These are phyloP conservation scores for Sepiola atlantica DNA, from an alignment of 2,888 invertebrate genomes.

Conservation along the genomic window DNA sequence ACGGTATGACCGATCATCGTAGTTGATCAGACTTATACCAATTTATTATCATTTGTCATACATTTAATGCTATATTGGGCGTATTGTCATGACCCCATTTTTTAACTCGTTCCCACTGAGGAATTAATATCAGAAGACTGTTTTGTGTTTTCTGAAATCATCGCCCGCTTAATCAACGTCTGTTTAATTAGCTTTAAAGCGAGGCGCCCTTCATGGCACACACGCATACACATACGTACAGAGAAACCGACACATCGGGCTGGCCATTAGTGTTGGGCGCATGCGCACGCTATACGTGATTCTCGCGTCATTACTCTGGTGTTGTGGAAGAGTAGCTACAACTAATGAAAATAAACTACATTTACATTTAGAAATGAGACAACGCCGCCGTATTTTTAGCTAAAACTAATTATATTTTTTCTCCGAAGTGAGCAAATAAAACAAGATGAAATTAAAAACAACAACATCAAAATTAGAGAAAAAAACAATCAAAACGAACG, in stretches of 20 bases:
- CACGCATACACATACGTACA: background rate
- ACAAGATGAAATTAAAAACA: background rate
- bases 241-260: too few species aligned
- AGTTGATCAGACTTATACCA: too few species aligned
- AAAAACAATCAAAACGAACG: background rate
- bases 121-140: background rate
- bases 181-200: background rate
- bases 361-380: background rate
- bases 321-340: background rate
- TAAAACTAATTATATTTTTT: too few species aligned
- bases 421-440: background rate
- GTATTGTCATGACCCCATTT: too few species aligned
- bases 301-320: background rate
- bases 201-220: background rate
- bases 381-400: too few species aligned
- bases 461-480: background rate
- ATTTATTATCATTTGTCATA: too few species aligned
- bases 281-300: background rate
- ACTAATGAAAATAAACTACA: background rate
- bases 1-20: too few species aligned
- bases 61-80: too few species aligned
- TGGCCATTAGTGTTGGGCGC: too few species aligned
- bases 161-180: background rate
- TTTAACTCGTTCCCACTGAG: background rate
- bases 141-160: background rate